These are phyloP conservation scores for Aethina tumida DNA, from an alignment of 1,140 invertebrate genomes.

Conservation along the genomic window DNA sequence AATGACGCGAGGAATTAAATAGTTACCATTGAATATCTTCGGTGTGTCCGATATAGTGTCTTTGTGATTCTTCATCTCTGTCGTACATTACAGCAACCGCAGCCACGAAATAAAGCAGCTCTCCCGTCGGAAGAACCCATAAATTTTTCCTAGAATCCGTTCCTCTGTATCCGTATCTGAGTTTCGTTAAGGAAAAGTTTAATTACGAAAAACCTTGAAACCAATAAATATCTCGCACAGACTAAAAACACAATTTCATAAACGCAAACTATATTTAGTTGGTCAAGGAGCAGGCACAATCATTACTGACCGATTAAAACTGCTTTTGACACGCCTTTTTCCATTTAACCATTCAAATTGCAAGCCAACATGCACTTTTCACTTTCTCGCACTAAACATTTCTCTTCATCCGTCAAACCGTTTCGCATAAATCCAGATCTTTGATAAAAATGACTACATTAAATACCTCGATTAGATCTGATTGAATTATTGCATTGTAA, in stretches of 20 bases:
- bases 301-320: too few species aligned
- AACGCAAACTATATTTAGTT: too few species aligned
- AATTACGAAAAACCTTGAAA: not conserved
- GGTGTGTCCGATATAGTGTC: conserved; percentile 89
- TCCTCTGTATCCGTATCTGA: conserved; percentile 84
- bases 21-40: conserved; percentile 79
- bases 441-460: too few species aligned
- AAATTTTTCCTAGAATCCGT: conserved; percentile 78
- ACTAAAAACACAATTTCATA: conserved; percentile 1
- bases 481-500: too few species aligned
- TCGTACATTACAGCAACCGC: conserved; percentile 88
- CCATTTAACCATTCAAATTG: too few species aligned
- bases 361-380: too few species aligned
- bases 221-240: not conserved
- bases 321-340: too few species aligned
- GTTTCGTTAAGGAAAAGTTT: not conserved
- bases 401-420: too few species aligned
- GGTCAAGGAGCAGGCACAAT: too few species aligned
- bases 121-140: conserved; percentile 84
- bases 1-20: not conserved
- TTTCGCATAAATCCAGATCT: too few species aligned
- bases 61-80: conserved; percentile 77
- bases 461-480: too few species aligned
- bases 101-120: conserved; percentile 87
- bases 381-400: too few species aligned